A percentile compares a stretch with the other conserved stretches of the same genome.
Evolutionary conservation across 2,888 invertebrate genomes (phyloP).

Genomic region (Drosophila nr. perissopoda): DNA sequence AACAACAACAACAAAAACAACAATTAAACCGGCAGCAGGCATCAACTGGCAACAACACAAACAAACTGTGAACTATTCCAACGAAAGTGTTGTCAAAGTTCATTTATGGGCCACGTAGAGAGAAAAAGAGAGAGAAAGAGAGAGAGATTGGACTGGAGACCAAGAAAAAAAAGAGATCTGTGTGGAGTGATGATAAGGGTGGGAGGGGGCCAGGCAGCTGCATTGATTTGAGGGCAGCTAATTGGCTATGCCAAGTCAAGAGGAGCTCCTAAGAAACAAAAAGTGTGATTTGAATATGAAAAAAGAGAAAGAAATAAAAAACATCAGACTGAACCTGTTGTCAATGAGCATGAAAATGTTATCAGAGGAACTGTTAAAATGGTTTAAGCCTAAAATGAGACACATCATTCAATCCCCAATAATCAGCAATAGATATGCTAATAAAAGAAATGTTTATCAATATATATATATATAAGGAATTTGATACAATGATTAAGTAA

Average conservation of each 20-base stretch:
- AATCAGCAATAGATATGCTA: neutral
- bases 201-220: conserved; percentile 17
- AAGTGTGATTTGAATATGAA: conserved; percentile 32
- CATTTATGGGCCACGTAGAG: conserved; percentile 18
- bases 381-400: neutral
- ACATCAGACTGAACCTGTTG: conserved; percentile 16
- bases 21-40: conserved; percentile 47
- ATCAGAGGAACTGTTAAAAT: neutral
- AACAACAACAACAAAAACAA: conserved; percentile 54
- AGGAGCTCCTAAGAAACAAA: neutral
- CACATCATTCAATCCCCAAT: neutral
- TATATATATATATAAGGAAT: no score
- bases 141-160: no score
- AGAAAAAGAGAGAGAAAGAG: neutral
- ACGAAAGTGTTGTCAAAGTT: conserved; percentile 56
- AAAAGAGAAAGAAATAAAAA: neutral
- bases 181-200: neutral
- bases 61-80: conserved; percentile 59
- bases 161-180: neutral
- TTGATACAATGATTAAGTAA: no score
- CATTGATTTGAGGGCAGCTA: conserved; percentile 54
- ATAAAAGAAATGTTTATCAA: no score
- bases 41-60: conserved; percentile 6
- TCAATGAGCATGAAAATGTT: neutral
- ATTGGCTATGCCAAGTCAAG: conserved; percentile 34